Conservation (phyloP, 2,113 vertebrate genomes). For the Platycercus adscitus region DNA sequence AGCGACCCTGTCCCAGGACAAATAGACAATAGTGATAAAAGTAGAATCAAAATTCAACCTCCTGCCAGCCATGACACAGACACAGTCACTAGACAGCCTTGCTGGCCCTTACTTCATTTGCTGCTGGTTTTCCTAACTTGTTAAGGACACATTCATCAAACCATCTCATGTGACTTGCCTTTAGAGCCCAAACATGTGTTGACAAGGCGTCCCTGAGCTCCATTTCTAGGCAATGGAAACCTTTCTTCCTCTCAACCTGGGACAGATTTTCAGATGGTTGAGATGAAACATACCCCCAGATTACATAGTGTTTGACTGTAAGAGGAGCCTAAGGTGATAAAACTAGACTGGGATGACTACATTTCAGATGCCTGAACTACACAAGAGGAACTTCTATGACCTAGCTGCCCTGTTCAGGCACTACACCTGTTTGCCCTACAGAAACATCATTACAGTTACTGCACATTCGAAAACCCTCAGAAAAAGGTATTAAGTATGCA, state of each 20-base stretch:
- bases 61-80: not conserved
- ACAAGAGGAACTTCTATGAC: not conserved
- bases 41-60: not conserved
- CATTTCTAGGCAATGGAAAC: not conserved
- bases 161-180: not conserved
- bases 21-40: not conserved
- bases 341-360: not conserved
- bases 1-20: not conserved
- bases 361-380: not conserved
- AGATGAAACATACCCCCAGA: not conserved
- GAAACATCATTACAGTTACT: not conserved
- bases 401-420: not conserved
- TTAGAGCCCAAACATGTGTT: not conserved
- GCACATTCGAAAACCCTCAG: not conserved
- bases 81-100: not conserved
- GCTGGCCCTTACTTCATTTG: not conserved
- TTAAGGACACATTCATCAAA: not conserved
- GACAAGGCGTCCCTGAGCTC: not conserved
- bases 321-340: not conserved
- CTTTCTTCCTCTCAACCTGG: not conserved
- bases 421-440: not conserved
- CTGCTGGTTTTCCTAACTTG: not conserved
- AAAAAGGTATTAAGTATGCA: not conserved
- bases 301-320: not conserved
- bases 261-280: not conserved